A percentile compares a stretch with the other conserved stretches of the same genome.
phyloP scores from a whole-genome alignment of 2,113 vertebrate genomes.

The Alethe diademata region DNA sequence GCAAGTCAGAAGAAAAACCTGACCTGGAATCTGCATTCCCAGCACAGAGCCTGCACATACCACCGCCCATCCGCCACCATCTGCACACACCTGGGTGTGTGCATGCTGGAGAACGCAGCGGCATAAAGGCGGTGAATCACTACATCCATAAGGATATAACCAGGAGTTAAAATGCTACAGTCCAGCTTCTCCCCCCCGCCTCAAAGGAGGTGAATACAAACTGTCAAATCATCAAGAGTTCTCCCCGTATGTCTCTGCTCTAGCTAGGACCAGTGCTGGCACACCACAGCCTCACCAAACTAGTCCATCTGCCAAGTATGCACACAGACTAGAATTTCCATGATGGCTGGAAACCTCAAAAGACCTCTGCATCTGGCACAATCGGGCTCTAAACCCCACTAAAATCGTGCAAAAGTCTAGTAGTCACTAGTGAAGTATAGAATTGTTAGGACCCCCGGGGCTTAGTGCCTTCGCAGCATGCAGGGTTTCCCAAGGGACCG shows the following conservation, averaged over 20 bases:
- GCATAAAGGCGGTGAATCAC: not conserved
- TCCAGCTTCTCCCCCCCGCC: fast-evolving
- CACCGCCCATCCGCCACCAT: not conserved
- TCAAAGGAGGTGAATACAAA: not conserved
- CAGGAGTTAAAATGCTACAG: not conserved
- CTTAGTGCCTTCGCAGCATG: not conserved
- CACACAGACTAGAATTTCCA: not conserved
- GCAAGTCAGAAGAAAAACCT: constrained; percentile 50
- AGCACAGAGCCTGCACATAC: not conserved
- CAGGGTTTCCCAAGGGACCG: not conserved
- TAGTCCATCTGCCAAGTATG: not conserved
- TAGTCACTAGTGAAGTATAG: not conserved
- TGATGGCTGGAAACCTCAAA: not conserved
- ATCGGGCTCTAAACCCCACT: not conserved
- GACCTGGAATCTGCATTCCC: constrained; percentile 41
- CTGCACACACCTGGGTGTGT: not conserved
- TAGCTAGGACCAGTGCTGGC: not conserved
- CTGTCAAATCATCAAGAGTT: not conserved
- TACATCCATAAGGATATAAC: not conserved
- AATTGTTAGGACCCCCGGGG: not conserved
- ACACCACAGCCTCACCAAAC: not conserved
- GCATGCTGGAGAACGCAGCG: not conserved
- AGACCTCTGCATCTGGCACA: not conserved
- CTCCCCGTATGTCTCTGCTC: not conserved
- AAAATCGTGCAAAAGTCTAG: not conserved